Percentiles rank a stretch among this genome's conserved stretches.
Conservation (phyloP, 1,140 invertebrate species). For the Lucilia sericata region DNA sequence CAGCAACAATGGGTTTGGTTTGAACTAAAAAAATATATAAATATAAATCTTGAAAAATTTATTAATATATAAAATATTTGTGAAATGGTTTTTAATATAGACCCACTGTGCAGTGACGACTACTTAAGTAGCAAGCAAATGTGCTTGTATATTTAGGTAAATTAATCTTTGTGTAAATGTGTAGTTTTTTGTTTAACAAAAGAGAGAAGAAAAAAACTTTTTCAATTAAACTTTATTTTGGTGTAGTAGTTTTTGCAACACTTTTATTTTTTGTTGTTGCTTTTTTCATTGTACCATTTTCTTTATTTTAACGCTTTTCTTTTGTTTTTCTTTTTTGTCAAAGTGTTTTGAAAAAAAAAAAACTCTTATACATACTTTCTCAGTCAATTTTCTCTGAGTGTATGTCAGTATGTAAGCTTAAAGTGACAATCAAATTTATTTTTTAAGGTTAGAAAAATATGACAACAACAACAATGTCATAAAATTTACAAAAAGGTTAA, state of each 20-base stretch:
- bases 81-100: too few species aligned
- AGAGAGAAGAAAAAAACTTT: constrained; percentile 28
- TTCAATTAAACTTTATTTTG: constrained; percentile 42
- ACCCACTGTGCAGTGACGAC: too few species aligned
- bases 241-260: constrained; percentile 31
- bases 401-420: neutral
- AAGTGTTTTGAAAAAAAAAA: neutral
- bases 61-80: too few species aligned
- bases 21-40: too few species aligned
- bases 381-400: neutral
- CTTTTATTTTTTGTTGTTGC: neutral
- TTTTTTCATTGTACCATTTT: neutral
- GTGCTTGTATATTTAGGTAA: neutral
- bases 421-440: constrained; percentile 22
- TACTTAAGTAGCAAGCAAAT: neutral
- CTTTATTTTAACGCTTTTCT: neutral
- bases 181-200: neutral
- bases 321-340: constrained; percentile 6
- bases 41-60: too few species aligned
- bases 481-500: neutral
- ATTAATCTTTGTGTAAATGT: neutral
- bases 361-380: neutral
- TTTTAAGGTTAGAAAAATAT: constrained; percentile 13
- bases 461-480: neutral
- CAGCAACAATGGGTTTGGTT: too few species aligned